Conservation (phyloP, 2,888 invertebrate species). For the Rapana venosa region DNA sequence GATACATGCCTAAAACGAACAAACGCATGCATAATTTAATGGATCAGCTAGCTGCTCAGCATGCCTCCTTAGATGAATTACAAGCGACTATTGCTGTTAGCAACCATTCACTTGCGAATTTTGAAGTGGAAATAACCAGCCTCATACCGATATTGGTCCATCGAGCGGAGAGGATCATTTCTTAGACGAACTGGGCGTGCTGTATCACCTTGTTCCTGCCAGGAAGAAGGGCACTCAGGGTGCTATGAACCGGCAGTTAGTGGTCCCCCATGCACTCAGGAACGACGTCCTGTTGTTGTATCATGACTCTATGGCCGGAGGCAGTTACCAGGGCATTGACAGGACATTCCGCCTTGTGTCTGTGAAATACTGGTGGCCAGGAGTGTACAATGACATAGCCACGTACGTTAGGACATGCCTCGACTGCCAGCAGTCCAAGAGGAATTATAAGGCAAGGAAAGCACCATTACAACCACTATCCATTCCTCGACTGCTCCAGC, state of each 20-base stretch:
- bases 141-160: too few species aligned
- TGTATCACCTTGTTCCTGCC: too few species aligned
- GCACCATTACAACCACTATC: constrained; percentile 54
- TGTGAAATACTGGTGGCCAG: constrained; percentile 45
- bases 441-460: constrained; percentile 26
- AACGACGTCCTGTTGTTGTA: constrained; percentile 25
- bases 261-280: neutral
- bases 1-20: too few species aligned
- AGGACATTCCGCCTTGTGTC: constrained; percentile 35
- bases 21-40: too few species aligned
- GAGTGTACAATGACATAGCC: constrained; percentile 45
- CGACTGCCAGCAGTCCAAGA: constrained; percentile 46
- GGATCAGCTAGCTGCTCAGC: too few species aligned
- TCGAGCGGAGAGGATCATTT: too few species aligned
- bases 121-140: too few species aligned
- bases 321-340: constrained; percentile 28
- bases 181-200: too few species aligned
- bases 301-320: constrained; percentile 41
- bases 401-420: constrained; percentile 49
- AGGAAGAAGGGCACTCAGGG: too few species aligned
- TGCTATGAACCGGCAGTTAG: neutral
- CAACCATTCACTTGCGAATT: too few species aligned
- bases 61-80: too few species aligned
- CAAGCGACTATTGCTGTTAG: too few species aligned
- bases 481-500: constrained; percentile 41